These are phyloP conservation scores for Drosophila percnosoma DNA, from an alignment of 2,888 invertebrate genomes.

Conservation along the genomic window DNA sequence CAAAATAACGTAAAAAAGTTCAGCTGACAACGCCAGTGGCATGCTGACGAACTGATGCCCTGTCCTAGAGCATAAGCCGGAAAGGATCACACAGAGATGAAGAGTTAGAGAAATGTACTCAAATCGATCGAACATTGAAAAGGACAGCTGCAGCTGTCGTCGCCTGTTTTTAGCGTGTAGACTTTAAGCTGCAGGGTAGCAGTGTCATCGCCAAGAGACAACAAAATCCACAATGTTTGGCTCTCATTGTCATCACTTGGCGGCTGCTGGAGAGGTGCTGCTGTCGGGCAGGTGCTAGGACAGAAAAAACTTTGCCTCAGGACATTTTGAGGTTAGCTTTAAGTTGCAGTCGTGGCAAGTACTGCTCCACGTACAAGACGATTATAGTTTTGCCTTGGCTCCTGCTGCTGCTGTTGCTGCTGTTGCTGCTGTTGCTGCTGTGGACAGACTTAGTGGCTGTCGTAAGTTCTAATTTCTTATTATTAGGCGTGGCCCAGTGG, in stretches of 20 bases:
- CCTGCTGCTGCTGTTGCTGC: constrained; percentile 17
- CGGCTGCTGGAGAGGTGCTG: constrained; percentile 8
- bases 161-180: not conserved
- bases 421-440: constrained; percentile 44
- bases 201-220: constrained; percentile 32
- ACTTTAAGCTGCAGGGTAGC: constrained; percentile 1
- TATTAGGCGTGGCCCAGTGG: constrained; percentile 69
- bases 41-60: not conserved
- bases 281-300: constrained; percentile 52
- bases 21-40: not conserved
- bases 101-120: not conserved
- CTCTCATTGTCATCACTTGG: constrained; percentile 38
- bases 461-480: constrained; percentile 81
- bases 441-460: constrained; percentile 76
- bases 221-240: constrained; percentile 35
- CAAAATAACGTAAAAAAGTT: not conserved
- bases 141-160: not conserved
- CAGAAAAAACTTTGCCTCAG: constrained; percentile 33
- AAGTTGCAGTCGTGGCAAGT: constrained; percentile 55
- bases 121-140: constrained; percentile 3
- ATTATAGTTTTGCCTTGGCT: constrained; percentile 61
- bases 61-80: not conserved
- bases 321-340: constrained; percentile 68
- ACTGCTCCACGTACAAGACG: constrained; percentile 54
- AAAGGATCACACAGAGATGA: not conserved